Evolutionary conservation across 2,888 invertebrate genomes (phyloP), one percentile per base, ranked within the genome.

Genomic region (Cacoxenus indagator): DNA sequence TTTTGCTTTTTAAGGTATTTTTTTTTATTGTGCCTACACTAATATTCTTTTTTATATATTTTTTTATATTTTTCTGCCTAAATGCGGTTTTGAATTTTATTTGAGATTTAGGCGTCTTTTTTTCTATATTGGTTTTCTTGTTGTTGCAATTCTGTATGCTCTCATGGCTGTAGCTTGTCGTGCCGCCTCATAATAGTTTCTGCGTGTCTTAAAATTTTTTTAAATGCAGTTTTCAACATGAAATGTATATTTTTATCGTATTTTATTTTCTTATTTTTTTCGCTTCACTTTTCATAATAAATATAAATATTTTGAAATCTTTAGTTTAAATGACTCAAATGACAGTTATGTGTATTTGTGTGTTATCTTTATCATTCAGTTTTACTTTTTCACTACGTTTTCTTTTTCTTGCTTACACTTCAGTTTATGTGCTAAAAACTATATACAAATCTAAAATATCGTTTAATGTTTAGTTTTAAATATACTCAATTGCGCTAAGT

Each of bases 401-500:
- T 55, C 24, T 66, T 59, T 14, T 45, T 67, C 37, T 70, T 59
- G 61, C 69, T 66, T 64, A 67, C 22, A 67, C 64, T 68, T 69
- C 71, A 73, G 71, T 62, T 78, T 82, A 86, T 74, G 84, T 85
- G 83, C 86, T 86, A 86, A 78, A 51, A 82, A 86, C 80, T 85
- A 85, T 85, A 82, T 86, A 86, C 85, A 86, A 51, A 84, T 81
- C 75, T 78, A 82, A 81, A 84, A 82, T 84, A 75, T 75, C 70
- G 65, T 72, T 73, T 70, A 55, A n/a, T 59, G 29, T 57, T 69
- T 64, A 69, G 67, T 73, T 73, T 79, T 85, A 82, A 82, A 81
- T 76, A 82, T 72, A 83, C 61, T 84, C 87, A 87, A 87, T 87
- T 87, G 87, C 87, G 87, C 87, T 87, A 87, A 85, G 87, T 88